Conservation (phyloP, 2,797 vertebrate genomes). For the Xenopus petersii region DNA sequence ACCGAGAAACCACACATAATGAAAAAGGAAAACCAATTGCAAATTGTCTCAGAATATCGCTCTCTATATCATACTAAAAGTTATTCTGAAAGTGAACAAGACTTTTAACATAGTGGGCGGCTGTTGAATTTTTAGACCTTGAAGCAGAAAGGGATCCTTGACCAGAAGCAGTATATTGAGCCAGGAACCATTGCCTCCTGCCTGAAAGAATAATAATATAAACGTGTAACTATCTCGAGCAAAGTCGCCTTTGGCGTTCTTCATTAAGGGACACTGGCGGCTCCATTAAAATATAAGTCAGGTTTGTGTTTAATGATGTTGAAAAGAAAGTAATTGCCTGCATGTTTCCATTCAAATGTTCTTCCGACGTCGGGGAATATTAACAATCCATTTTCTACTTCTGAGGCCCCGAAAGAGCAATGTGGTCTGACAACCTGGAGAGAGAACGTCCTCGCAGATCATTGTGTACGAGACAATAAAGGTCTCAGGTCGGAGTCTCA, state of each 20-base stretch:
- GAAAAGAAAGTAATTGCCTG: slow-evolving; percentile 86
- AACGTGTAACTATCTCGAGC: slow-evolving; percentile 69
- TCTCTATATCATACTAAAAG: no score
- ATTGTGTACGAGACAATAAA: neutral
- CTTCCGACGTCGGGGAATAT: slow-evolving; percentile 69
- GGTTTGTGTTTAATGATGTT: slow-evolving; percentile 86
- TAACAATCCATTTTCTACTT: slow-evolving; percentile 65
- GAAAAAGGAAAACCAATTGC: no score
- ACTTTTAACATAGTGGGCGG: no score
- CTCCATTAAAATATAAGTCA: slow-evolving; percentile 82
- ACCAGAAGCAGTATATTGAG: neutral
- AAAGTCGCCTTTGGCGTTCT: slow-evolving; percentile 66
- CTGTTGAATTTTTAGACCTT: no score
- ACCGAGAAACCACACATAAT: no score
- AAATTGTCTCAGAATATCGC: no score
- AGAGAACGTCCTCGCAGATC: neutral
- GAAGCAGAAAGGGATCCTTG: no score
- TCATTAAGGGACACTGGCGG: slow-evolving; percentile 74
- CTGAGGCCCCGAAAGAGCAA: slow-evolving; percentile 36
- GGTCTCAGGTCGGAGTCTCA: neutral
- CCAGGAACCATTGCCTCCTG: slow-evolving; percentile 53
- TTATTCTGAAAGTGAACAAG: no score
- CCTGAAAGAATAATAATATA: slow-evolving; percentile 66
- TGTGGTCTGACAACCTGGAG: neutral
- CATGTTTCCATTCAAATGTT: slow-evolving; percentile 74